Evolutionary conservation across 2,113 vertebrate species (phyloP), one percentile per base, ranked within the genome.

Genomic region (Telmatochromis sp.): DNA sequence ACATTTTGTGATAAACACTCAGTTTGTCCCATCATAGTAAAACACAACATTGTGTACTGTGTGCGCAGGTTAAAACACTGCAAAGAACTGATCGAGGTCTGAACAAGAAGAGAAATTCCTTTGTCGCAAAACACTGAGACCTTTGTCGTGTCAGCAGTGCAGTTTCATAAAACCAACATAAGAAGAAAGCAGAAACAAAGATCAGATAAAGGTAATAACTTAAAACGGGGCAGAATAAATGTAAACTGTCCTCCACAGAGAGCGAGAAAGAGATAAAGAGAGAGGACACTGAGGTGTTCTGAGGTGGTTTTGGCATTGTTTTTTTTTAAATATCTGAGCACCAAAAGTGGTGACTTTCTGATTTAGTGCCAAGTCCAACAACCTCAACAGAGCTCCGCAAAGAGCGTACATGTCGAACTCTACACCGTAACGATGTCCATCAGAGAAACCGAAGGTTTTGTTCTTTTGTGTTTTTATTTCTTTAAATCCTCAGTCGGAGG

Each of bases 221-320:
- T 86, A 91, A 91, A 78, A 92, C 15, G 82, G 92, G 89, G 84
- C 81, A 89, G 94, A 88, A 85, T 90, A 82, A 82, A 93, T 92
- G 94, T 94, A 94, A 94, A 93, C 88, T 83, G 86, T 89, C 89
- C 93, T 91, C 93, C 93, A 35, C 21, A 88, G 57, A 85, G 79
- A 87, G 51, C 70, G 85, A 84, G 15, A 55, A 60, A 82, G 60
- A 65, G 60, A 65, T 13, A 85, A 21, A 88, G 84, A 84, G 42
- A 90, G 91, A 94, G 91, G 92, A 95, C 93, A 94, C 93, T 90
- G 95, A 94, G 94, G 93, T 95, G 93, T 93, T 94, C 87, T 84
- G 90, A 93, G 91, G 94, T 93, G 92, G 87, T 95, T 95, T 95
- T 96, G 95, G 94, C 94, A 85, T 92, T 45, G 7, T 80, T 35